These are phyloP conservation scores for Corythornis madagascariensis DNA, from an alignment of 2,113 vertebrate genomes.

Conservation along the genomic window DNA sequence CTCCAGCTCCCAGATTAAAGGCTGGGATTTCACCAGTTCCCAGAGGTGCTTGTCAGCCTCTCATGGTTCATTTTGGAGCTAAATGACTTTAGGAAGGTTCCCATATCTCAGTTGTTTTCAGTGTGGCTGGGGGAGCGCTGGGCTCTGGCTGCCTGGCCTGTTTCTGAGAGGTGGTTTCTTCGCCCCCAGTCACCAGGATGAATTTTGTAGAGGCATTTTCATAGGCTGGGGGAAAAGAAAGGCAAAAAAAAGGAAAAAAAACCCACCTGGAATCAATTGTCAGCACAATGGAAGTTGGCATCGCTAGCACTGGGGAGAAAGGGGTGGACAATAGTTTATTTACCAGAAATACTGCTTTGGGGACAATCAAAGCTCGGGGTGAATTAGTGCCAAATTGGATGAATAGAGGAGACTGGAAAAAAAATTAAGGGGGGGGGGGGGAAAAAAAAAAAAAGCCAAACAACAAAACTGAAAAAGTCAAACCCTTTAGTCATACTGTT, in stretches of 20 bases:
- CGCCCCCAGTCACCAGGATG: not conserved
- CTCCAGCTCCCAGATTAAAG: not conserved
- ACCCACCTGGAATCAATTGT: conserved; percentile 47
- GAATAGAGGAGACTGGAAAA: conserved; percentile 30
- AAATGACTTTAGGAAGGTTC: not conserved
- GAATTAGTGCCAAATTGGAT: conserved; percentile 27
- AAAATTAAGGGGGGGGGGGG: not conserved
- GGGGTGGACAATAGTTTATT: conserved; percentile 43
- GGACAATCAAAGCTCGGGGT: conserved; percentile 17
- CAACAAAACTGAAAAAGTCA: not conserved
- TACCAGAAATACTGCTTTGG: conserved; percentile 43
- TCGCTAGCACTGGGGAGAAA: conserved; percentile 21
- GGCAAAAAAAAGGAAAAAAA: not conserved
- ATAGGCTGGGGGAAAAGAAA: not conserved
- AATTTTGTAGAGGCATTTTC: conserved; percentile 28
- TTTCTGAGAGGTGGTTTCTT: conserved; percentile 14
- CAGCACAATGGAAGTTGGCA: conserved; percentile 58
- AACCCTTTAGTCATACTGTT: not conserved
- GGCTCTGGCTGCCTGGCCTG: not conserved
- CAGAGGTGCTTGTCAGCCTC: not conserved
- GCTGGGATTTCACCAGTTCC: not conserved
- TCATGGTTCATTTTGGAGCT: not conserved
- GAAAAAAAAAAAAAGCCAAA: not conserved
- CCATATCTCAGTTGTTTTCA: not conserved
- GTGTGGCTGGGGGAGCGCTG: not conserved